Evolutionary conservation across 2,888 invertebrate genomes (phyloP).

Genomic region (Carabus problematicus): DNA sequence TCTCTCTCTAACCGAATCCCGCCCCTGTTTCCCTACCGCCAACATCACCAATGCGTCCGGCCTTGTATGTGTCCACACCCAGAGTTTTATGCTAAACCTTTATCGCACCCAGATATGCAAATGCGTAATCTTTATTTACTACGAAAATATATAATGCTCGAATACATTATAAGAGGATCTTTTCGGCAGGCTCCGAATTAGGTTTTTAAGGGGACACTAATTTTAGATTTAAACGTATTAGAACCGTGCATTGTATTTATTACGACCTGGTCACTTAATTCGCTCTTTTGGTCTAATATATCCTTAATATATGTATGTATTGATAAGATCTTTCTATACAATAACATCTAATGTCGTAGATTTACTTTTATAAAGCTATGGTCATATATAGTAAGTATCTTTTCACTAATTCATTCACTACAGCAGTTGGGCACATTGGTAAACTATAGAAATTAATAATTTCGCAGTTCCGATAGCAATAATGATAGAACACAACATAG

Average conservation of each 20-base stretch:
- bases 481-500: too few relatives aligned
- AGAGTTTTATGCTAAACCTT: conserved; percentile 39
- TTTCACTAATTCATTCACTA: too few relatives aligned
- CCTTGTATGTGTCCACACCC: not conserved
- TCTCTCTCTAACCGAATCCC: conserved; percentile 13
- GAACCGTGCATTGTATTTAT: not conserved
- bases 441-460: too few relatives aligned
- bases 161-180: conserved; percentile 34
- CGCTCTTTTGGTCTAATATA: too few relatives aligned
- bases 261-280: too few relatives aligned
- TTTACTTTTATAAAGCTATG: too few relatives aligned
- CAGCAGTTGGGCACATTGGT: too few relatives aligned
- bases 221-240: conserved; percentile 33
- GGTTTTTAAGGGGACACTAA: conserved; percentile 31
- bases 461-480: too few relatives aligned
- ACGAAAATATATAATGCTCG: conserved; percentile 40
- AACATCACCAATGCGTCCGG: not conserved
- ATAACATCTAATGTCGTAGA: too few relatives aligned
- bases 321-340: too few relatives aligned
- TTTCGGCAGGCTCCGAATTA: conserved; percentile 26
- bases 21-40: conserved; percentile 22
- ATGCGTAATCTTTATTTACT: conserved; percentile 41
- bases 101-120: conserved; percentile 39
- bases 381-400: too few relatives aligned
- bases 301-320: too few relatives aligned